Percentiles rank a stretch among this genome's conserved stretches.
phyloP scores from a whole-genome alignment of 2,888 invertebrate genomes.

The Pherbina coryleti region DNA sequence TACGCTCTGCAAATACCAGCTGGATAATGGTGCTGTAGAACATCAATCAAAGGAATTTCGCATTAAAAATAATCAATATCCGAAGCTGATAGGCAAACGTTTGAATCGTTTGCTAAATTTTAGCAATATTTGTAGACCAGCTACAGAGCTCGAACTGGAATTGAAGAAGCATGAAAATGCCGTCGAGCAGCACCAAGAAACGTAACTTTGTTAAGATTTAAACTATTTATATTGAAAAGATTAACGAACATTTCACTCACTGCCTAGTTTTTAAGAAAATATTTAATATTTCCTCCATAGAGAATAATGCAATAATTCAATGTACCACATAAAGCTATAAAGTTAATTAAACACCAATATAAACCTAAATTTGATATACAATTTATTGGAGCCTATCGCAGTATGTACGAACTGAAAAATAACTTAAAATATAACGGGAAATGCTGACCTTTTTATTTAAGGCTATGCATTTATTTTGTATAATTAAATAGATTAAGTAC shows the following conservation, averaged over 20 bases:
- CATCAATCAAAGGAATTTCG: constrained; percentile 94
- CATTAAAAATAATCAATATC: constrained; percentile 83
- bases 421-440: background rate
- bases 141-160: constrained; percentile 35
- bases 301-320: background rate
- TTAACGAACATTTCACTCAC: background rate
- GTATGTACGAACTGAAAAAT: background rate
- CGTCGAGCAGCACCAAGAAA: background rate
- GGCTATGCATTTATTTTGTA: background rate
- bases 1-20: constrained; percentile 86
- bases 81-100: constrained; percentile 83
- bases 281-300: background rate
- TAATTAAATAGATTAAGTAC: background rate
- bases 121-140: constrained; percentile 53
- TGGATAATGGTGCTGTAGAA: constrained; percentile 91
- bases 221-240: background rate
- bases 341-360: background rate
- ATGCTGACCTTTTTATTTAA: background rate
- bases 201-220: background rate
- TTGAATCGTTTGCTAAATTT: constrained; percentile 73
- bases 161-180: background rate
- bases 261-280: constrained; percentile 12
- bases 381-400: too few relatives aligned
- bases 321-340: background rate
- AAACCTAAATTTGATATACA: too few relatives aligned